Conservation (phyloP, 2,113 vertebrate genomes). For the Acinonyx jubatus region DNA sequence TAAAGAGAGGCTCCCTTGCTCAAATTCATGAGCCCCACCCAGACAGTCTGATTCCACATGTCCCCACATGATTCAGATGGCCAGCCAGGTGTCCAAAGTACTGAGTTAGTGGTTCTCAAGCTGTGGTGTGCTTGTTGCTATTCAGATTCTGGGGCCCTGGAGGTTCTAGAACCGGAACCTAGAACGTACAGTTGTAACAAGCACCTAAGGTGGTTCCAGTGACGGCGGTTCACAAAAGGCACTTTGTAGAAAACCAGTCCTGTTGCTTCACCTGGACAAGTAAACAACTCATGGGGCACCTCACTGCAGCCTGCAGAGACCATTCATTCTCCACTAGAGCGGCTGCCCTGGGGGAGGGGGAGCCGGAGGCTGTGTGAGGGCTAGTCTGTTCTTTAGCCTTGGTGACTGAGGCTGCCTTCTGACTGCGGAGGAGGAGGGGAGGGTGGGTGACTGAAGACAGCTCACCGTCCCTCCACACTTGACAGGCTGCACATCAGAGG, state of each 20-base stretch:
- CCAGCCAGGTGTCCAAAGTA: not conserved
- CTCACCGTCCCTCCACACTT: conserved; percentile 24
- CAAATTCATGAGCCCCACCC: not conserved
- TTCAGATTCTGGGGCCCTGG: not conserved
- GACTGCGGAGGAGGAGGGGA: not conserved
- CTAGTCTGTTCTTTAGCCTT: not conserved
- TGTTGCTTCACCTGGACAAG: not conserved
- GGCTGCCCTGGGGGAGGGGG: not conserved
- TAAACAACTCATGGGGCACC: not conserved
- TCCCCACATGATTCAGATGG: not conserved
- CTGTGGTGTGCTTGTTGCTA: not conserved
- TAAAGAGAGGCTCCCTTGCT: not conserved
- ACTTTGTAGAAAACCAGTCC: not conserved
- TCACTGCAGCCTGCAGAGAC: not conserved
- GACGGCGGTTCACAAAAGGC: not conserved
- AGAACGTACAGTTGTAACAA: not conserved
- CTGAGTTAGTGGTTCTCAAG: not conserved
- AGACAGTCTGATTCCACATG: not conserved
- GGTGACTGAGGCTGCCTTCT: not conserved
- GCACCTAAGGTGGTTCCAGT: not conserved
- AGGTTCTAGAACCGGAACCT: conserved; percentile 28
- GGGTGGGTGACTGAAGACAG: not conserved
- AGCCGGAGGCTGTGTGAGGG: not conserved
- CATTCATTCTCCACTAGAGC: not conserved
- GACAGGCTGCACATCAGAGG: conserved; percentile 30